Percentiles rank a stretch among this genome's conserved stretches.
Conservation (phyloP, 1,140 invertebrate species). For the Orchestia grillus region DNA sequence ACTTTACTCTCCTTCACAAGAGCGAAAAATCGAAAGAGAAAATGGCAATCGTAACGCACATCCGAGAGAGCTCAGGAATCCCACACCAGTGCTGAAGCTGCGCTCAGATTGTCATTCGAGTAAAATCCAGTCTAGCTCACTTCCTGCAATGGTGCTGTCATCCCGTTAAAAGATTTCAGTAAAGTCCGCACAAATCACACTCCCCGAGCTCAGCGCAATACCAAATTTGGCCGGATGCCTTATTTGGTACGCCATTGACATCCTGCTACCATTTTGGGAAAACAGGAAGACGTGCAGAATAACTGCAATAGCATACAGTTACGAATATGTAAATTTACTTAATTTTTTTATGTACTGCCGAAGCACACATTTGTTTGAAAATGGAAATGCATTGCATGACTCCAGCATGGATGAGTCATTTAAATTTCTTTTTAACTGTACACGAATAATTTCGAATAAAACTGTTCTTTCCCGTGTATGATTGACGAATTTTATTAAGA, state of each 20-base stretch:
- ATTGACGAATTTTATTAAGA: no score
- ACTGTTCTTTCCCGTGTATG: no score
- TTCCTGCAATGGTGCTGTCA: not conserved
- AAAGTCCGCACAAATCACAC: not conserved
- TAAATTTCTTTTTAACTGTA: no score
- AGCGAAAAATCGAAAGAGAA: not conserved
- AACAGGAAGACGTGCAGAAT: no score
- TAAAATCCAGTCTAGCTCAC: not conserved
- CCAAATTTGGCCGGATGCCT: not conserved
- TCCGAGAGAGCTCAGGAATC: not conserved
- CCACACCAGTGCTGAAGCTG: not conserved
- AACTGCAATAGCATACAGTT: no score
- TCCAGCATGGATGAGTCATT: no score
- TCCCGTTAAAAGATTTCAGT: not conserved
- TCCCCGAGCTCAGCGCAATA: not conserved
- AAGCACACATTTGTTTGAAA: no score
- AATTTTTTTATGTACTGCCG: no score
- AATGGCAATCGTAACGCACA: not conserved
- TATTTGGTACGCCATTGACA: not conserved
- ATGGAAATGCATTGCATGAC: no score
- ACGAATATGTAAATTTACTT: no score
- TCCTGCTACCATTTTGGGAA: not conserved
- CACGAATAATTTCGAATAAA: no score
- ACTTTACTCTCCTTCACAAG: not conserved
- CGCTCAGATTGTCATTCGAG: not conserved